phyloP scores from a whole-genome alignment of 2,797 vertebrate genomes.

The Apogon hyalosoma region DNA sequence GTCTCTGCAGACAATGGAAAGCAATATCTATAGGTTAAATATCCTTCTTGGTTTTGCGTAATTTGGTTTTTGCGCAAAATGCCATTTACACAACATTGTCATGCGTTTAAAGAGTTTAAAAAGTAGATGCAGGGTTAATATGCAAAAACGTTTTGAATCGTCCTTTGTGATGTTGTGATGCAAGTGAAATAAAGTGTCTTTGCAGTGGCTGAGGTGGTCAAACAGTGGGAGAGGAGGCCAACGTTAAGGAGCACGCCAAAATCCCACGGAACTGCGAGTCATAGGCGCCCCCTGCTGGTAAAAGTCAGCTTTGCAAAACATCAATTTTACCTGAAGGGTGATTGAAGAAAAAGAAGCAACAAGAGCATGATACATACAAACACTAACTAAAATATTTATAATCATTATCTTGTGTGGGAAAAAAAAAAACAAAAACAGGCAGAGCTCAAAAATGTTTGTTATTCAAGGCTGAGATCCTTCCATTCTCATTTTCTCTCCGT shows the following conservation, averaged over 20 bases:
- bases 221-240: conserved; percentile 53
- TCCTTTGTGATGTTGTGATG: conserved; percentile 15
- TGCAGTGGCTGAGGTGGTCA: conserved; percentile 50
- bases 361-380: too few relatives aligned
- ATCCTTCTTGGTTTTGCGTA: not conserved
- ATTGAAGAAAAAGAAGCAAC: too few relatives aligned
- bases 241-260: conserved; percentile 1
- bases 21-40: not conserved
- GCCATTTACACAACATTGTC: not conserved
- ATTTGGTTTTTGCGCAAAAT: not conserved
- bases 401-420: too few relatives aligned
- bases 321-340: not conserved
- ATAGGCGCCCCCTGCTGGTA: conserved; percentile 79
- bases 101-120: not conserved
- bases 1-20: not conserved
- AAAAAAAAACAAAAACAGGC: too few relatives aligned
- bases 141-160: not conserved
- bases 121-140: not conserved
- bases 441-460: too few relatives aligned
- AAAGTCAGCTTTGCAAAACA: not conserved
- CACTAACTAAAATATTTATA: too few relatives aligned
- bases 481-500: too few relatives aligned
- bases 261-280: conserved; percentile 59
- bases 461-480: too few relatives aligned
- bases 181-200: conserved; percentile 25